Percentiles rank a stretch among this genome's conserved stretches.
Conservation (phyloP, 2,888 invertebrate species). For the Leptinotarsa juncta region DNA sequence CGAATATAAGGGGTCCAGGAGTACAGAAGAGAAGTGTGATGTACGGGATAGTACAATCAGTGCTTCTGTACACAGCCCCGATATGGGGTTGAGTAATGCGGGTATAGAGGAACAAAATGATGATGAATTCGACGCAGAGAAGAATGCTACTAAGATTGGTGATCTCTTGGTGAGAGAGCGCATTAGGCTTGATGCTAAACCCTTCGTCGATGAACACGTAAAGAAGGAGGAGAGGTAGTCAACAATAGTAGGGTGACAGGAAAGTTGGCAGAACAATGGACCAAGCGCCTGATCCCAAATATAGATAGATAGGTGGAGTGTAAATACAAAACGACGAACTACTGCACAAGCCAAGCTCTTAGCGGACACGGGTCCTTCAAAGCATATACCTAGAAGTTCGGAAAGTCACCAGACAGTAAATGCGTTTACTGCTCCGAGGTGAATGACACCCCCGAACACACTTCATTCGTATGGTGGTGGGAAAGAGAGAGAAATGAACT, state of each 20-base stretch:
- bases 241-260: background rate
- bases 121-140: too few species aligned
- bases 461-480: background rate
- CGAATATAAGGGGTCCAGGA: too few species aligned
- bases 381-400: background rate
- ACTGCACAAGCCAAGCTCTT: background rate
- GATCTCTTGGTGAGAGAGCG: too few species aligned
- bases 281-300: background rate
- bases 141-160: too few species aligned
- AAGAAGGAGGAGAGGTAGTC: background rate
- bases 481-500: background rate
- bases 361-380: background rate
- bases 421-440: background rate
- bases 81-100: too few species aligned
- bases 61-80: too few species aligned
- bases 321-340: background rate
- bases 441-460: background rate
- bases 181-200: too few species aligned
- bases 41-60: too few species aligned
- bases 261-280: background rate
- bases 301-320: background rate
- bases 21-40: too few species aligned
- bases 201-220: too few species aligned
- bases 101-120: too few species aligned
- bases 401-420: background rate